A percentile compares a stretch with the other conserved stretches of the same genome.
These are phyloP conservation scores for Melolontha melolontha DNA, from an alignment of 2,888 invertebrate genomes.

Conservation along the genomic window DNA sequence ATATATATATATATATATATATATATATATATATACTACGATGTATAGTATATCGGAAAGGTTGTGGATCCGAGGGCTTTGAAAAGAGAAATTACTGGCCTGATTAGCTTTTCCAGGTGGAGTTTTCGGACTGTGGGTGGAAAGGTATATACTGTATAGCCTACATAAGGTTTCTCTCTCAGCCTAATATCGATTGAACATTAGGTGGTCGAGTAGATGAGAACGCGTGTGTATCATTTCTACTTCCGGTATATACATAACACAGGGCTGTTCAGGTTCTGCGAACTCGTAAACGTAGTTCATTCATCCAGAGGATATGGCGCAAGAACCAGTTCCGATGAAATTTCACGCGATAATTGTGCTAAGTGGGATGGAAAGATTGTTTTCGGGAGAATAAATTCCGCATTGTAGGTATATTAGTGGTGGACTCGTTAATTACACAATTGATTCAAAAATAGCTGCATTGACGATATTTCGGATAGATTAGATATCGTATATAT, in stretches of 20 bases:
- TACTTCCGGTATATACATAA: neutral
- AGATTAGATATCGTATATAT: no score
- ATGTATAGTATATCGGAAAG: conserved; percentile 8
- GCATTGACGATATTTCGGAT: no score
- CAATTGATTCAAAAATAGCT: no score
- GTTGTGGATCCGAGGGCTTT: conserved; percentile 5
- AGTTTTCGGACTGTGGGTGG: conserved; percentile 2
- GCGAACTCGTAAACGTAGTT: conserved; percentile 3
- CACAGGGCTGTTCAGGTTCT: neutral
- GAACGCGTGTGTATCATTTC: conserved; percentile 14
- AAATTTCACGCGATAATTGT: conserved; percentile 13
- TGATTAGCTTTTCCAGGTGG: conserved; percentile 32
- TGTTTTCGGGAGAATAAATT: neutral
- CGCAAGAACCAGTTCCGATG: neutral
- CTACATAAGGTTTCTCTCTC: neutral
- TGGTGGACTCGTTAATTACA: no score
- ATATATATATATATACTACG: no score
- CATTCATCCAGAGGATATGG: conserved; percentile 10
- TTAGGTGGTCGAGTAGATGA: conserved; percentile 19
- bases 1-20: no score
- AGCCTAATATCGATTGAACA: conserved; percentile 8
- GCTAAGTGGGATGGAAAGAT: neutral
- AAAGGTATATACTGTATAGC: neutral
- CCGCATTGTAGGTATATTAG: neutral
- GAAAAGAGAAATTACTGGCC: conserved; percentile 34